These are phyloP conservation scores for Pterois miles DNA, from an alignment of 2,797 vertebrate species.

Conservation along the genomic window DNA sequence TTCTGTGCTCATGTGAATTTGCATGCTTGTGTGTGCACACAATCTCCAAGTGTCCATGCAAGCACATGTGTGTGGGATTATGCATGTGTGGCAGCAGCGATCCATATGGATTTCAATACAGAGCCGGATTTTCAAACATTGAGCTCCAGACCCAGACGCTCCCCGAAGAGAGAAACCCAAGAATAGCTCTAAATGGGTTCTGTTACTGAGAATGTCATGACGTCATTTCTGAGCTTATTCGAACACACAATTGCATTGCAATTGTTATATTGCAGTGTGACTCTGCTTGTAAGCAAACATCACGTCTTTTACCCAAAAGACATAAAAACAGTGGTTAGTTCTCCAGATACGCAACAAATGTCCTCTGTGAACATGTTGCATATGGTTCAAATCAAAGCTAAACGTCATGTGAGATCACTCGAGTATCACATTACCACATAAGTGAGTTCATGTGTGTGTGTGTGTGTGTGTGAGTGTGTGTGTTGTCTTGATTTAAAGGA, in stretches of 20 bases:
- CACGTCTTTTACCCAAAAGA: conserved; percentile 11
- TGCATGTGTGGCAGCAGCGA: conserved; percentile 22
- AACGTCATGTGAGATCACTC: conserved; percentile 19
- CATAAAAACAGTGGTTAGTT: conserved; percentile 12
- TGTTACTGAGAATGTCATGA: conserved; percentile 23
- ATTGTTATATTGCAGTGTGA: not conserved
- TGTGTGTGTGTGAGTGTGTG: too few species aligned
- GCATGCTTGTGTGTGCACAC: not conserved
- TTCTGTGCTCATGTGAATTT: not conserved
- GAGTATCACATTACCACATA: conserved; percentile 39
- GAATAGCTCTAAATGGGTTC: conserved; percentile 40
- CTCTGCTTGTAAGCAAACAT: conserved; percentile 7
- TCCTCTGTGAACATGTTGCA: conserved; percentile 25
- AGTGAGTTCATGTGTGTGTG: not conserved
- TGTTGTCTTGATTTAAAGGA: conserved; percentile 42
- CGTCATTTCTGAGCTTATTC: conserved; percentile 26
- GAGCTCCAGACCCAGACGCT: conserved; percentile 29
- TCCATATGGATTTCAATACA: conserved; percentile 40
- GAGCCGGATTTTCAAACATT: conserved; percentile 38
- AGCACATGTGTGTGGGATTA: conserved; percentile 29
- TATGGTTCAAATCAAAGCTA: conserved; percentile 60
- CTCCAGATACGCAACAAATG: conserved; percentile 19
- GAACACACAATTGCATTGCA: not conserved
- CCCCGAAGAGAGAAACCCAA: conserved; percentile 1
- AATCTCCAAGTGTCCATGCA: conserved; percentile 1